Evolutionary conservation across 1,140 invertebrate genomes (phyloP).

Genomic region (Anoplolepis gracilipes): DNA sequence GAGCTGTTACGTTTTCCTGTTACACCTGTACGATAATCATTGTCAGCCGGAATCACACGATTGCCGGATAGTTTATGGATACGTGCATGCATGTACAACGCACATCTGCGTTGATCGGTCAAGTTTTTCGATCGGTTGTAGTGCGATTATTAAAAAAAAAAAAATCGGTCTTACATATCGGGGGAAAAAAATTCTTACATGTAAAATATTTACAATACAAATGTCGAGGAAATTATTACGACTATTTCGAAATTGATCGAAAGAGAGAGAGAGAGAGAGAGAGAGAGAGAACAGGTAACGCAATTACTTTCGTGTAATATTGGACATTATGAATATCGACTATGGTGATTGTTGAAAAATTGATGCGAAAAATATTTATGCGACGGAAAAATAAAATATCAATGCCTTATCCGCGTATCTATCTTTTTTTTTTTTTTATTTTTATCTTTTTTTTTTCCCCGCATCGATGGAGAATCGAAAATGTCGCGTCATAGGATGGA

Average conservation of each 20-base stretch:
- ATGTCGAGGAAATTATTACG: too few species aligned
- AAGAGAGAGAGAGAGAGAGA: too few species aligned
- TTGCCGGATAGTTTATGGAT: slow-evolving; percentile 46
- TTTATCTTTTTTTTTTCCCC: not conserved
- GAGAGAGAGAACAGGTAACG: too few species aligned
- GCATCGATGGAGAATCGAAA: not conserved
- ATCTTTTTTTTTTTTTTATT: not conserved
- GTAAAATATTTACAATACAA: too few species aligned
- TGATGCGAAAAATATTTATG: not conserved
- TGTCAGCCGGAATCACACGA: slow-evolving; percentile 63
- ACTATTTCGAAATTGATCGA: too few species aligned
- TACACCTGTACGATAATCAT: slow-evolving; percentile 74
- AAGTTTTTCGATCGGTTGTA: slow-evolving; percentile 27
- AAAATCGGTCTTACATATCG: not conserved
- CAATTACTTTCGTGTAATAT: not conserved
- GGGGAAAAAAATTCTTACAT: too few species aligned
- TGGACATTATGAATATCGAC: not conserved
- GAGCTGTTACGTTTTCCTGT: slow-evolving; percentile 77
- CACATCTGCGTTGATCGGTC: not conserved
- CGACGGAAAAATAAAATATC: not conserved
- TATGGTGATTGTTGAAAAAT: not conserved
- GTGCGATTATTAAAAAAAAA: not conserved
- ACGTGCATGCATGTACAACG: not conserved
- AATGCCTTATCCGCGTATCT: not conserved
- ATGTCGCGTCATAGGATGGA: not conserved